These are phyloP conservation scores for Oxystoma pomonae DNA, from an alignment of 2,888 invertebrate genomes.

Conservation along the genomic window DNA sequence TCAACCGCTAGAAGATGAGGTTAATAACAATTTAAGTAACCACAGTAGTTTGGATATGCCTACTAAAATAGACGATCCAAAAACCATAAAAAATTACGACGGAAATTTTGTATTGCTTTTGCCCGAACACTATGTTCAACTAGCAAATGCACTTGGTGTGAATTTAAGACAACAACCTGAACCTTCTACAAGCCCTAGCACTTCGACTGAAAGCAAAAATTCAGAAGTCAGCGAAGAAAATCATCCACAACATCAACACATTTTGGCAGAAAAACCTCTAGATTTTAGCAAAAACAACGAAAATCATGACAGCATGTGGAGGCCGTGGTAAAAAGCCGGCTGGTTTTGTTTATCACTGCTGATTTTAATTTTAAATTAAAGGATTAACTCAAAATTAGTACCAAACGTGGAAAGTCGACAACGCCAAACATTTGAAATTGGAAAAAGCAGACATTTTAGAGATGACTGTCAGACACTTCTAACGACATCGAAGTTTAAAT, in stretches of 20 bases:
- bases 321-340: conserved; percentile 53
- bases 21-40: conserved; percentile 38
- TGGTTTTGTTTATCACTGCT: not conserved
- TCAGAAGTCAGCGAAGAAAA: conserved; percentile 21
- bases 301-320: conserved; percentile 50
- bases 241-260: conserved; percentile 27
- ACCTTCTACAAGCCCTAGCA: conserved; percentile 28
- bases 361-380: not conserved
- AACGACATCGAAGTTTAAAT: conserved; percentile 54
- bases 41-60: conserved; percentile 12
- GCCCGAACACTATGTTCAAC: conserved; percentile 59
- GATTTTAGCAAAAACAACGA: conserved; percentile 47
- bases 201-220: conserved; percentile 24
- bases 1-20: conserved; percentile 44
- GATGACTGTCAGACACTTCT: conserved; percentile 64
- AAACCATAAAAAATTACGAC: conserved; percentile 51
- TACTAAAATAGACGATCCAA: conserved; percentile 41
- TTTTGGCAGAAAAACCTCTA: conserved; percentile 47
- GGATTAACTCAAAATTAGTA: not conserved
- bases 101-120: conserved; percentile 59
- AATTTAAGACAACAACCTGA: conserved; percentile 41
- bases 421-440: conserved; percentile 79
- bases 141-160: conserved; percentile 52
- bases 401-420: conserved; percentile 85
- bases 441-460: conserved; percentile 73